Percentiles rank a stretch among this genome's conserved stretches.
These are phyloP conservation scores for Euglossa dilemma DNA, from an alignment of 1,140 invertebrate species.

Conservation along the genomic window DNA sequence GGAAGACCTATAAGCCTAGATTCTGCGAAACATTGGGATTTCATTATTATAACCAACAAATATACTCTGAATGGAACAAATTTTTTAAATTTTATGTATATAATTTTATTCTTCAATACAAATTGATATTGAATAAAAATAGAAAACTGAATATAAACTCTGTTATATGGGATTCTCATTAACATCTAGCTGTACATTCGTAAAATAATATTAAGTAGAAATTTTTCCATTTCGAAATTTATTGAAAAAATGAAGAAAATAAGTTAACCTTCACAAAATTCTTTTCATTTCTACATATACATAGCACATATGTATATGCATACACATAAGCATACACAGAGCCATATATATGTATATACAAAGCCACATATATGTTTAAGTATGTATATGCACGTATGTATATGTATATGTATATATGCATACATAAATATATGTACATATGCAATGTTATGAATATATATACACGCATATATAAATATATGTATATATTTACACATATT, in stretches of 20 bases:
- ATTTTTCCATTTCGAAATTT: background rate
- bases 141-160: background rate
- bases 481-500: too few relatives aligned
- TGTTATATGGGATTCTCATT: slow-evolving; percentile 3
- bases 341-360: too few relatives aligned
- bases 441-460: too few relatives aligned
- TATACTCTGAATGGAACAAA: background rate
- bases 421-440: too few relatives aligned
- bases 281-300: too few relatives aligned
- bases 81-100: background rate
- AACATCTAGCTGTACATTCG: background rate
- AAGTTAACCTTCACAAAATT: too few relatives aligned
- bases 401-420: too few relatives aligned
- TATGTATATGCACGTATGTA: too few relatives aligned
- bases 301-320: too few relatives aligned
- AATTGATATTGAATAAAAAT: background rate
- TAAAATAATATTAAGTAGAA: background rate
- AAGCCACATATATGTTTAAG: too few relatives aligned
- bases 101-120: background rate
- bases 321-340: too few relatives aligned
- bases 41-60: background rate
- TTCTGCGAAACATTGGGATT: background rate
- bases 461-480: too few relatives aligned
- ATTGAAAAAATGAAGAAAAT: background rate
- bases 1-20: background rate